Evolutionary conservation across 2,113 vertebrate genomes (phyloP).

Genomic region (Scolopax mira): DNA sequence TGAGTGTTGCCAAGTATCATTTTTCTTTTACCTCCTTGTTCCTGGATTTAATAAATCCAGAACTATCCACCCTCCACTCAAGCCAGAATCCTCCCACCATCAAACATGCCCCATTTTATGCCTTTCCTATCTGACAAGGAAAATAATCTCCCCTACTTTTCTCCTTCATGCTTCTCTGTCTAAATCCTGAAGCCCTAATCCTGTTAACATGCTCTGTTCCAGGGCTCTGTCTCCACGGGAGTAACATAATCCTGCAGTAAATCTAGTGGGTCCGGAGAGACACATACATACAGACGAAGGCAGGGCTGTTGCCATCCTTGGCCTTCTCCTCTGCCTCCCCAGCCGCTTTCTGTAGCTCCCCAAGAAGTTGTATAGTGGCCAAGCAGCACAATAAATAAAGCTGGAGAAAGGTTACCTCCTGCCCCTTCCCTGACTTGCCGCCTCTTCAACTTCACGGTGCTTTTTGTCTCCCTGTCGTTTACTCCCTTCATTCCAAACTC

Average conservation of each 20-base stretch:
- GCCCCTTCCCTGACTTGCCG: not conserved
- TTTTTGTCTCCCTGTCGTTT: not conserved
- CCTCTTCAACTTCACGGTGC: not conserved
- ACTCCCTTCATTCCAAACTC: slow-evolving; percentile 7
- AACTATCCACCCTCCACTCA: not conserved
- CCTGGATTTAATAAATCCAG: slow-evolving; percentile 63
- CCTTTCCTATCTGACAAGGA: slow-evolving; percentile 34
- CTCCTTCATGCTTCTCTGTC: slow-evolving; percentile 71
- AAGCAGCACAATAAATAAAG: slow-evolving; percentile 47
- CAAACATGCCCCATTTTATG: slow-evolving; percentile 43
- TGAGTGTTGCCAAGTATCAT: slow-evolving; percentile 22
- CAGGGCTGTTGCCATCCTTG: slow-evolving; percentile 36
- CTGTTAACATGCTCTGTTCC: slow-evolving; percentile 77
- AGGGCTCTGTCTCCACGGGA: slow-evolving; percentile 67
- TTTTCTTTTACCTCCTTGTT: slow-evolving; percentile 50
- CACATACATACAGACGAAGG: not conserved
- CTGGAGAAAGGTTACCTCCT: not conserved
- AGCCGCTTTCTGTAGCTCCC: not conserved
- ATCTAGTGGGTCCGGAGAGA: slow-evolving; percentile 64
- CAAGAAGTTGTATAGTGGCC: slow-evolving; percentile 24
- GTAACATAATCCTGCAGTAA: slow-evolving; percentile 77
- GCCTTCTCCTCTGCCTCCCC: not conserved
- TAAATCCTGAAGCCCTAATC: slow-evolving; percentile 79
- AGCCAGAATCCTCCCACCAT: slow-evolving; percentile 24
- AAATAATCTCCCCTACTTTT: slow-evolving; percentile 65